A percentile compares a stretch with the other conserved stretches of the same genome.
These are phyloP conservation scores for Enteromius anoplus DNA, from an alignment of 2,797 vertebrate genomes.

Conservation along the genomic window DNA sequence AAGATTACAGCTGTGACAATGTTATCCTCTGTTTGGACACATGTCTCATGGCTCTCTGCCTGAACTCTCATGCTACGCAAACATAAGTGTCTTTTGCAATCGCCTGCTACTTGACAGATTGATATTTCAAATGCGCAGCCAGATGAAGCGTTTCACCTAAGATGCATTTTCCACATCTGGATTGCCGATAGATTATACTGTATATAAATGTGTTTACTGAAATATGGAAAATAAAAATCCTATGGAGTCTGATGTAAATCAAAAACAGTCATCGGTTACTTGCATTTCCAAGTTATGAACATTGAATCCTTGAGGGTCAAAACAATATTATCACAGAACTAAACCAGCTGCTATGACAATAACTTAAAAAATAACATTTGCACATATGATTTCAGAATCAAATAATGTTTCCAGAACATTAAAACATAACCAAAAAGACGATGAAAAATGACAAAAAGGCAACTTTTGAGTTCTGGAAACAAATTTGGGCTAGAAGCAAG, in stretches of 20 bases:
- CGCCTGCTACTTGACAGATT: slow-evolving; percentile 73
- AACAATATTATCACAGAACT: slow-evolving; percentile 1
- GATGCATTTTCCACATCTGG: slow-evolving; percentile 64
- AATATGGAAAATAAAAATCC: slow-evolving; percentile 19
- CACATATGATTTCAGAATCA: background rate
- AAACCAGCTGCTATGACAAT: background rate
- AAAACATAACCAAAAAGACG: no score
- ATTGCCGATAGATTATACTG: slow-evolving; percentile 52
- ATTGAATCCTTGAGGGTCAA: background rate
- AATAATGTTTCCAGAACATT: background rate
- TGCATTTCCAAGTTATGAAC: slow-evolving; percentile 10
- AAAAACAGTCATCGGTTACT: slow-evolving; percentile 13
- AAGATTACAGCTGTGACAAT: slow-evolving; percentile 34
- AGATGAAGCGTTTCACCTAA: slow-evolving; percentile 8
- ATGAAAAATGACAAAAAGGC: background rate
- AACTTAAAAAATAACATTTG: background rate
- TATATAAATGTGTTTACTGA: slow-evolving; percentile 20
- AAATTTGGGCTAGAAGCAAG: background rate
- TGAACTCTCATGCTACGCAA: slow-evolving; percentile 36
- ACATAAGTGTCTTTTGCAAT: slow-evolving; percentile 73
- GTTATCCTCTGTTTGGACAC: slow-evolving; percentile 42
- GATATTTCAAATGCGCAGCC: slow-evolving; percentile 72
- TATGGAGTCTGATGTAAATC: background rate
- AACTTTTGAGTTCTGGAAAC: background rate
- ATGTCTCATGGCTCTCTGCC: slow-evolving; percentile 22